Conservation (phyloP, 2,888 invertebrate species). For the Harpagoxenus sublaevis region DNA sequence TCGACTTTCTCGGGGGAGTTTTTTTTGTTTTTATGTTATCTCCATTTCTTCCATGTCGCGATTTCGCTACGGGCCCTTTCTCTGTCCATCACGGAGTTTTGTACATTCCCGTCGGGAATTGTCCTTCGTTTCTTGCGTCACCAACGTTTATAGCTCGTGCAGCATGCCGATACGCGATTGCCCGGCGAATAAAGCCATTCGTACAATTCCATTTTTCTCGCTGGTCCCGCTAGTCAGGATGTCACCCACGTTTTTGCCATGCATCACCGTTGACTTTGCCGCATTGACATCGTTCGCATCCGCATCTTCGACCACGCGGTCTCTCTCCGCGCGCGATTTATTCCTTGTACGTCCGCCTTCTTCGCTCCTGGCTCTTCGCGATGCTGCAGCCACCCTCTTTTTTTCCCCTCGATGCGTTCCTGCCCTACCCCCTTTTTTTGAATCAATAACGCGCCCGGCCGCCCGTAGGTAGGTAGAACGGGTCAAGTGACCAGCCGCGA, state of each 20-base stretch:
- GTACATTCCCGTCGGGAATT: constrained; percentile 31
- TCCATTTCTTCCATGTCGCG: constrained; percentile 32
- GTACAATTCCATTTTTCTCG: constrained; percentile 25
- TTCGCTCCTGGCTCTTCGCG: neutral
- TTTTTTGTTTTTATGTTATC: neutral
- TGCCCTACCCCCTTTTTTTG: constrained; percentile 69
- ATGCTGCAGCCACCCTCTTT: neutral
- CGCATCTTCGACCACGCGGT: constrained; percentile 26
- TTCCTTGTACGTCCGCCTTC: constrained; percentile 34
- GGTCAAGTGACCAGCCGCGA: constrained; percentile 80
- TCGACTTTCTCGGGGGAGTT: neutral
- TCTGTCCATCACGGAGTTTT: neutral
- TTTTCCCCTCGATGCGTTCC: neutral
- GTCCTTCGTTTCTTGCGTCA: constrained; percentile 21
- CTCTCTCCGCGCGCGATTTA: constrained; percentile 21
- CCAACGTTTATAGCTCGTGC: constrained; percentile 4
- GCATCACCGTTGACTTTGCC: constrained; percentile 45
- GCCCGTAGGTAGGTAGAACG: constrained; percentile 64
- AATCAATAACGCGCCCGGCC: constrained; percentile 79
- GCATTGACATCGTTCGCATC: constrained; percentile 33
- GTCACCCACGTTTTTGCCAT: constrained; percentile 45
- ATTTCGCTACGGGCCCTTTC: constrained; percentile 4
- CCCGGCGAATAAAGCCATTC: constrained; percentile 39
- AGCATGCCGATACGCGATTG: constrained; percentile 19
- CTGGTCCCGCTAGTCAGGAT: constrained; percentile 6